Conservation (phyloP, 2,113 vertebrate genomes). For the Erythrocercus mccallii region DNA sequence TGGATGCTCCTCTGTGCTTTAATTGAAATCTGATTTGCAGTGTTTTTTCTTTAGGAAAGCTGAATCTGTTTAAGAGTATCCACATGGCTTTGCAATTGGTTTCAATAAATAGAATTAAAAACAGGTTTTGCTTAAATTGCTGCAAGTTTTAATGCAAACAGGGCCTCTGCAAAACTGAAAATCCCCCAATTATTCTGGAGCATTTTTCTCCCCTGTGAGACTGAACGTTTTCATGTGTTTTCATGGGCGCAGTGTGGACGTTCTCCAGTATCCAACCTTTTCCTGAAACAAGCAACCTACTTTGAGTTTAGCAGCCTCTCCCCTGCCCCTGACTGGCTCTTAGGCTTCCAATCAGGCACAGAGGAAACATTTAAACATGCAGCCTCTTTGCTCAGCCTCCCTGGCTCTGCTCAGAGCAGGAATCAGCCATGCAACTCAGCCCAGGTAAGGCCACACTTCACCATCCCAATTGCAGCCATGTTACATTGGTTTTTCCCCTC, state of each 20-base stretch:
- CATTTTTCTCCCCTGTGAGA: background rate
- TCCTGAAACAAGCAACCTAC: constrained; percentile 43
- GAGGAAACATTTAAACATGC: constrained; percentile 56
- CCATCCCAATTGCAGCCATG: background rate
- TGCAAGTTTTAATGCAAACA: background rate
- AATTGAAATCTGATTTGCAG: background rate
- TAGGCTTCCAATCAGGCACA: constrained; percentile 55
- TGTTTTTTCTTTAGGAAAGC: background rate
- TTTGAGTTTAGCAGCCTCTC: constrained; percentile 51
- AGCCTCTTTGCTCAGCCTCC: constrained; percentile 21
- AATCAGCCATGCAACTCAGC: constrained; percentile 60
- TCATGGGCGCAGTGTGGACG: background rate
- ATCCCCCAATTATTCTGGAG: background rate
- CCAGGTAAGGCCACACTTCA: constrained; percentile 61
- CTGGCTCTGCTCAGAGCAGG: constrained; percentile 49
- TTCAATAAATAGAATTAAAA: constrained; percentile 21
- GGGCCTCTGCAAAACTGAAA: background rate
- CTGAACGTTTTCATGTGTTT: background rate
- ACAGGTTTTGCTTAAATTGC: background rate
- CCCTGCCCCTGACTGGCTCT: constrained; percentile 58
- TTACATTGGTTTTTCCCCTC: background rate
- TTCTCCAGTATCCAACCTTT: constrained; percentile 35
- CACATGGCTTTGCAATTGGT: background rate
- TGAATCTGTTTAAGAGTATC: background rate
- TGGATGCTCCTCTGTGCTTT: background rate